Evolutionary conservation across 2,888 invertebrate species (phyloP), one percentile per base, ranked within the genome.

Genomic region (Dicyrtomina minuta): DNA sequence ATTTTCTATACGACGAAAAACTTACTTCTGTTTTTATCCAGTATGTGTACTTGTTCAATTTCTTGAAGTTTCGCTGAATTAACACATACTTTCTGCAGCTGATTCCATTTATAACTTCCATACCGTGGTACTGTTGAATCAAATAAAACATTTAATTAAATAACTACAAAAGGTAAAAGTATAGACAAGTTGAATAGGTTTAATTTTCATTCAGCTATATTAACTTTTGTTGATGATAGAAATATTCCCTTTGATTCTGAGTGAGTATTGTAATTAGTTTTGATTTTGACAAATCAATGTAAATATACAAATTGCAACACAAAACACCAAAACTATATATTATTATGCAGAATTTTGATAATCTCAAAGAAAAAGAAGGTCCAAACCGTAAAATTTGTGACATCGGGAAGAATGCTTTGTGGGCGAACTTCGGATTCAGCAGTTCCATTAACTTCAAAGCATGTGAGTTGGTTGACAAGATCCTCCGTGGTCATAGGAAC

Each of bases 41-140:
- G 84, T 96, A 87, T 0, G 90, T 90, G 81, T 96, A 96, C 72
- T 90, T 90, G 83, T 93, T 96, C 49, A 87, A 85, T 83, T 95
- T 96, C 70, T 90, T 88, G 0, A 90, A 93, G 53, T 88, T 83
- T 0, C 84, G 86, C 74, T 87, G 85, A 15, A 87, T 85, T 79
- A 89, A 83, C 60, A 87, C 87, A 90, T 93, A 96, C 82, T 92
- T 91, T 74, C 91, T 88, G 66, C 91, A 90, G 2, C 84, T 83
- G 0, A 87, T 82, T 33, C 92, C 92, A 77, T 88, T 83, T 78
- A 92, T 85, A 0, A 87, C 85, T 80, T 92, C 92, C 39, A 87
- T 85, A 0, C 89, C 89, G 83, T 82, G 60, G 46, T 73, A 76
- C 81, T 82, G 69, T 20, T 73, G 83, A 82, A 60, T 74, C 66